Evolutionary conservation across 2,113 vertebrate species (phyloP).

Genomic region (Crypturellus undulatus): DNA sequence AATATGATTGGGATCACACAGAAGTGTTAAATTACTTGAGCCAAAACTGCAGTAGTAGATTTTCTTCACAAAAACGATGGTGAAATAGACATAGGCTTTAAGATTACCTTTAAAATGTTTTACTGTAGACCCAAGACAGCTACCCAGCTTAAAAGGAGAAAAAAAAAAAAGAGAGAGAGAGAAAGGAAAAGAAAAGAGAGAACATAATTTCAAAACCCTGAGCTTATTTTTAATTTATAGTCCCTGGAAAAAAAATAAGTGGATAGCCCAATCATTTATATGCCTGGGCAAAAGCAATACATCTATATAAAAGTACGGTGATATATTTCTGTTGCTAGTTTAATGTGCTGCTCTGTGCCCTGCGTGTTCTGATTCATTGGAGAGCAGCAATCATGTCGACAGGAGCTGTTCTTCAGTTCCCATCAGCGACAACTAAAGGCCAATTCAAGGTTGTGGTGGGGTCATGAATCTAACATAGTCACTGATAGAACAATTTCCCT

Average conservation of each 20-base stretch:
- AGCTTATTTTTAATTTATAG: constrained; percentile 89
- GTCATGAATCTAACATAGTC: constrained; percentile 87
- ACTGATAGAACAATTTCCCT: constrained; percentile 88
- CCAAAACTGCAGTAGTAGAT: neutral
- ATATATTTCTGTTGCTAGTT: constrained; percentile 88
- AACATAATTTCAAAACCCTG: constrained; percentile 84
- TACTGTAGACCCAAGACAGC: constrained; percentile 77
- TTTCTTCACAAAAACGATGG: constrained; percentile 42
- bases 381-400: constrained; percentile 88
- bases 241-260: constrained; percentile 81
- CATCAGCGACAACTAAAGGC: constrained; percentile 89
- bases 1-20: neutral
- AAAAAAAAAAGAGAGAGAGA: neutral
- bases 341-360: constrained; percentile 87
- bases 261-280: constrained; percentile 88
- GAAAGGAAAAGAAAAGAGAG: neutral
- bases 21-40: constrained; percentile 12
- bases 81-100: constrained; percentile 50
- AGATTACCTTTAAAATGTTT: constrained; percentile 80
- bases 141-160: constrained; percentile 19
- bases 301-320: constrained; percentile 89
- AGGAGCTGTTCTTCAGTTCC: constrained; percentile 88
- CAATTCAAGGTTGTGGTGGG: constrained; percentile 89
- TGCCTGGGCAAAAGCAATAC: constrained; percentile 86
- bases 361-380: constrained; percentile 88